Percentiles rank a stretch among this genome's conserved stretches.
Evolutionary conservation across 1,140 invertebrate species (phyloP).

Genomic region (Drosophila trapezifrons): DNA sequence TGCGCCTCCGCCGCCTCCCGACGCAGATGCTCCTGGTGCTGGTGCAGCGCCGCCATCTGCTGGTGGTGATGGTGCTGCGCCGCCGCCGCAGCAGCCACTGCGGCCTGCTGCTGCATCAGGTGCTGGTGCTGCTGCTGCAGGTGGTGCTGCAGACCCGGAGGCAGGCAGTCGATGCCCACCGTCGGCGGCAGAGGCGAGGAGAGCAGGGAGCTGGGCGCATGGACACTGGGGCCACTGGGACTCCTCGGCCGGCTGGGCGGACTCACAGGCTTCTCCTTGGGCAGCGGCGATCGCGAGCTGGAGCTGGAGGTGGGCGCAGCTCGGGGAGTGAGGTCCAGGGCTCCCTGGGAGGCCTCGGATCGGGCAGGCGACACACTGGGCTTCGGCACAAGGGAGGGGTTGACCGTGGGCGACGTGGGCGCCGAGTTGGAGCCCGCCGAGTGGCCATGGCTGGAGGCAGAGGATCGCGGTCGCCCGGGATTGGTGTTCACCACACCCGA

Average conservation of each 20-base stretch:
- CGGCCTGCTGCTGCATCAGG: slow-evolving; percentile 78
- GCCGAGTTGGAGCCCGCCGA: slow-evolving; percentile 69
- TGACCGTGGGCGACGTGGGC: slow-evolving; percentile 66
- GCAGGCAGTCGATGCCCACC: slow-evolving; percentile 72
- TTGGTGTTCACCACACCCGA: slow-evolving; percentile 66
- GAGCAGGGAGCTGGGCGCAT: slow-evolving; percentile 29
- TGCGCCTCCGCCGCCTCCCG: slow-evolving; percentile 74
- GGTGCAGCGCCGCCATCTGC: slow-evolving; percentile 72
- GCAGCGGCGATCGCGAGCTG: slow-evolving; percentile 43
- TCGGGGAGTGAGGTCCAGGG: slow-evolving; percentile 86
- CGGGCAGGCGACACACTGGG: slow-evolving; percentile 78
- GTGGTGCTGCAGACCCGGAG: slow-evolving; percentile 74
- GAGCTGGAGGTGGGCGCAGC: slow-evolving; percentile 54
- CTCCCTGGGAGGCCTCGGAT: slow-evolving; percentile 85
- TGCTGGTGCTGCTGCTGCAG: slow-evolving; percentile 81
- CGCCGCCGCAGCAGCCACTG: slow-evolving; percentile 69
- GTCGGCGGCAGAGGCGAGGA: slow-evolving; percentile 59
- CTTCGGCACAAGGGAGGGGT: slow-evolving; percentile 27
- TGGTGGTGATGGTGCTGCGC: slow-evolving; percentile 77
- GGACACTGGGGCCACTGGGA: slow-evolving; percentile 24
- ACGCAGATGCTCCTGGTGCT: slow-evolving; percentile 78
- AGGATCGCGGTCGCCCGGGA: slow-evolving; percentile 54
- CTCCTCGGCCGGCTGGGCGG: slow-evolving; percentile 52
- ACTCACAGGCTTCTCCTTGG: slow-evolving; percentile 54
- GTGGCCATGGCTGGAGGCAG: slow-evolving; percentile 68